Evolutionary conservation across 2,113 vertebrate genomes (phyloP), one percentile per base, ranked within the genome.

Genomic region (Alaudala cheleensis): DNA sequence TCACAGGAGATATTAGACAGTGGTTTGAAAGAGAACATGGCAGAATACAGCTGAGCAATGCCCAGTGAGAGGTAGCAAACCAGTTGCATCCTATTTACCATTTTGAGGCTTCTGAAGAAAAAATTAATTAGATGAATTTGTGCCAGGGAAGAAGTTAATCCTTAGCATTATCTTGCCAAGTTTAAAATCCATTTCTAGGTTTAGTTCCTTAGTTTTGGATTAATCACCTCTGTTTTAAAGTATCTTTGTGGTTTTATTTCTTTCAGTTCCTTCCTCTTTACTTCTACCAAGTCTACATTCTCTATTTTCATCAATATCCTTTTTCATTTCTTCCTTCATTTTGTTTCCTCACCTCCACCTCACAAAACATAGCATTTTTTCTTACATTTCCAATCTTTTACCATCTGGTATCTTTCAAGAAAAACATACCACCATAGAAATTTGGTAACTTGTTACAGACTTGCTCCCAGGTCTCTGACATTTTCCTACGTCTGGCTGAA

Each of bases 131-230:
- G 7, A 66, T 49, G 20, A 94, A 56, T 70, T 45, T 61, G 28
- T 93, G 45, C 70, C 42, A 78, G 23, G 7, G 17, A 86, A 74
- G 12, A 71, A 20, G 51, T 66, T 50, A 87, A 91, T 69, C 29
- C 65, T 79, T n/a, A 65, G 22, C 54, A 31, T 72, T 65, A 65
- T n/a, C 31, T 53, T 78, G 50, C 18, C 11, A 76, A 80, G 37
- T 89, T 81, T 61, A 62, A 89, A 92, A 85, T 73, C 25, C 18
- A 58, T 62, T 92, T 88, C 66, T 71, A 92, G 25, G 15, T 33
- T 88, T 70, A 65, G 45, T 84, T 92, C 24, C 56, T 70, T 56
- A 73, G 31, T 33, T 78, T 88, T 74, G 88, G 10, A 90, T 71
- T 81, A 71, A 74, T 58, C 24, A 85, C 4, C 18, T 65, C 22